These are phyloP conservation scores for Mythimna lalbum DNA, from an alignment of 2,888 invertebrate genomes.

Conservation along the genomic window DNA sequence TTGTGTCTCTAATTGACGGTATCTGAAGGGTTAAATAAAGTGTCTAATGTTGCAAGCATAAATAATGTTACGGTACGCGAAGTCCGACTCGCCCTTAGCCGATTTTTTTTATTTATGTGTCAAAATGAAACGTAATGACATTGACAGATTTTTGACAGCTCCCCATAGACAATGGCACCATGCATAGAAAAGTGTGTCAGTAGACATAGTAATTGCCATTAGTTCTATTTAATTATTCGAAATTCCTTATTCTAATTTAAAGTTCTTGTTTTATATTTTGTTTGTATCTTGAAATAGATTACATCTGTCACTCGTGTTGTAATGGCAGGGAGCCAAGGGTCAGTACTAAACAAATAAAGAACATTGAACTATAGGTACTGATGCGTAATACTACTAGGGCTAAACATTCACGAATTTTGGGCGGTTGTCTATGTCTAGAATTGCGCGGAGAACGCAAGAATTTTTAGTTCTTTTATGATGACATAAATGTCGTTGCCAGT, in stretches of 20 bases:
- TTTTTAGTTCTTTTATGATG: too few relatives aligned
- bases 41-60: too few relatives aligned
- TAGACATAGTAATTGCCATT: constrained; percentile 6
- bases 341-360: constrained; percentile 15
- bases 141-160: constrained; percentile 29
- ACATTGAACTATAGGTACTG: constrained; percentile 28
- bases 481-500: too few relatives aligned
- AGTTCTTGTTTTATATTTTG: constrained; percentile 15
- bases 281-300: constrained; percentile 49
- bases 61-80: too few relatives aligned
- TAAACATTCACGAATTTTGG: too few relatives aligned
- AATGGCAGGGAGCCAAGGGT: constrained; percentile 52
- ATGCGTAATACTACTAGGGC: background rate
- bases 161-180: constrained; percentile 22
- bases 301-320: constrained; percentile 13
- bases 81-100: background rate
- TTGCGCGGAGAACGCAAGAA: too few relatives aligned
- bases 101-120: background rate
- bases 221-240: constrained; percentile 14
- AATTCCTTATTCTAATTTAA: constrained; percentile 1
- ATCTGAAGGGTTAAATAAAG: too few relatives aligned
- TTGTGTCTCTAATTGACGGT: too few relatives aligned
- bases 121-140: background rate
- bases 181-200: background rate
- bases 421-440: too few relatives aligned